A percentile compares a stretch with the other conserved stretches of the same genome.
These are phyloP conservation scores for Machimus rusticus DNA, from an alignment of 2,888 invertebrate genomes.

Conservation along the genomic window DNA sequence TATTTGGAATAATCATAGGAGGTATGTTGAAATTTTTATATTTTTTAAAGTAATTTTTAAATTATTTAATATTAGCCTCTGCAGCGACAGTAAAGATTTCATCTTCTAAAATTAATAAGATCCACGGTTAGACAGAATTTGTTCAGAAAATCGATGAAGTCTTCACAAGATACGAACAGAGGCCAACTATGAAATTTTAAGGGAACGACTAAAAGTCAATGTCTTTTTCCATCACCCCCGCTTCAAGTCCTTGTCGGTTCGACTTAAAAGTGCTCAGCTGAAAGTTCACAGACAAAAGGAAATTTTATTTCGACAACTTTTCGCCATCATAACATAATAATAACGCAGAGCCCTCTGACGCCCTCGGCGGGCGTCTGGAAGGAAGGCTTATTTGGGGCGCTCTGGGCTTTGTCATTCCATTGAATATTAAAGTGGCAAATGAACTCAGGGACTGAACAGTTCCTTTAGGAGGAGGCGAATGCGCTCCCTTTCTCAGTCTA, in stretches of 20 bases:
- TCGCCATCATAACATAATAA: background rate
- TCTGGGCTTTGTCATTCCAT: slow-evolving; percentile 20
- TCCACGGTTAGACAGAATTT: background rate
- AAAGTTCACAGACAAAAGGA: background rate
- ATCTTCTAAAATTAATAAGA: background rate
- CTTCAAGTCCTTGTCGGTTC: background rate
- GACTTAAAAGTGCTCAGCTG: background rate
- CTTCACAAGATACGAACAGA: background rate
- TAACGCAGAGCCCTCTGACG: background rate
- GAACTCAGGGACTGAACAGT: slow-evolving; percentile 29
- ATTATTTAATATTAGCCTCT: background rate
- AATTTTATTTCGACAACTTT: background rate
- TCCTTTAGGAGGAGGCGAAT: background rate
- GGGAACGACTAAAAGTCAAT: background rate
- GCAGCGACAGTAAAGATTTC: background rate
- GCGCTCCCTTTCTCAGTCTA: background rate
- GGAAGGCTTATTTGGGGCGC: background rate
- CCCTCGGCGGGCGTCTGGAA: background rate
- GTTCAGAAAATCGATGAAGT: background rate
- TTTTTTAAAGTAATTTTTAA: background rate
- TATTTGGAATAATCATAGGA: slow-evolving; percentile 87
- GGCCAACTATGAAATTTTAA: background rate
- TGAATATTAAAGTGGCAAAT: slow-evolving; percentile 34
- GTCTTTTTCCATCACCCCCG: background rate
- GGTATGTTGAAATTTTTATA: slow-evolving; percentile 68